Base-by-base conservation (phyloP, 1,140 invertebrate species). In the Nasonia giraulti region DNA sequence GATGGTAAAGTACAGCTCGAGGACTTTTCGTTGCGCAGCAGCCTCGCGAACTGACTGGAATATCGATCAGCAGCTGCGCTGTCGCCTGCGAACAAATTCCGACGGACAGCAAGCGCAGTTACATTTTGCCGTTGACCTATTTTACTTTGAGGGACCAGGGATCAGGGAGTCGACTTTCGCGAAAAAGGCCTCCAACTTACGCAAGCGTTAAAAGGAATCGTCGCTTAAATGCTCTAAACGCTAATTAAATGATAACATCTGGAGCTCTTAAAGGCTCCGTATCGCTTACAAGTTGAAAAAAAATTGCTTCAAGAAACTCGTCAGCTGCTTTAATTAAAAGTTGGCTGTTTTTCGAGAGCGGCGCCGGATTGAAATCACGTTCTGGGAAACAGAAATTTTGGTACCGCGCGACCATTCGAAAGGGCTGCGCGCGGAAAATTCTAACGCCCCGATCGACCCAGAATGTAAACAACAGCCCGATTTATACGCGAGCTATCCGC, bases 201-300 rank as follows among this genome's bases (percentile, higher is more conserved):
- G 74, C 3, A 11, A 73, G 14, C 12, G 27, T 80, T 69, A 44
- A 80, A 80, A 80, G n/a, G 27, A 78, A 37, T 40, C 66, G 37
- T 71, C 69, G 37, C 68, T 71, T 69, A 80, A 80, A 31, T 37
- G 66, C 55, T 71, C n/a, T 71, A 69, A 80, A 71, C 73, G 12
- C 23, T 50, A 80, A 80, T 80, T 80, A 80, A 71, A 71, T 50
- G 79, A 80, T 80, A 80, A 8, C 37, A 80, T 80, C 68, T 71
- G 2, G 66, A 37, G 62, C 78, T 80, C 40, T 47, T 69, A 47
- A 40, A 62, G 11, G 33, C 33, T 8, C 44, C 14, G 40, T 76
- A 47, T 50, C 75, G 44, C 44, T 77, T 47, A 2, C 20, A 71
- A 50, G 10, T 73, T 71, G 50, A 27, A 27, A 80, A 71, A 80